phyloP scores from a whole-genome alignment of 2,888 invertebrate species.

The Scrobipalpa costella region DNA sequence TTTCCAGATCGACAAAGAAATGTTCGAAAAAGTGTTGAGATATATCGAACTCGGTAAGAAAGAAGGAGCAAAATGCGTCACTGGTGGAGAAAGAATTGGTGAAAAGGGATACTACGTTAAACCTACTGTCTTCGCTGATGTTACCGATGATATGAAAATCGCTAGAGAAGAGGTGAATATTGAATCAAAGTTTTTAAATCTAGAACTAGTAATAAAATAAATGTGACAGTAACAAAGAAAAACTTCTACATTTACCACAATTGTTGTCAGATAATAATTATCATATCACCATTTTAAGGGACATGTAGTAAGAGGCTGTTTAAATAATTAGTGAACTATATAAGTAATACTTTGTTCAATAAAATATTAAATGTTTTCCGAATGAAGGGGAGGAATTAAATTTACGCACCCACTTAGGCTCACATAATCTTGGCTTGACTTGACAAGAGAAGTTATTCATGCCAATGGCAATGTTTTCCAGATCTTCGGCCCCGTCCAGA shows the following conservation, averaged over 20 bases:
- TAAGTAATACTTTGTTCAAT: no score
- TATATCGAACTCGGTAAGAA: constrained; percentile 89
- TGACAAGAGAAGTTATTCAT: no score
- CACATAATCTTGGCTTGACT: not conserved
- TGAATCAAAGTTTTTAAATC: no score
- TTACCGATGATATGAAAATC: constrained; percentile 88
- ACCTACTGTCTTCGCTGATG: constrained; percentile 90
- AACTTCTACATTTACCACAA: no score
- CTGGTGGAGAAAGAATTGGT: constrained; percentile 87
- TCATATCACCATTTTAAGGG: no score
- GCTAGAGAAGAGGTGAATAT: constrained; percentile 86
- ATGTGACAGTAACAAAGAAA: no score
- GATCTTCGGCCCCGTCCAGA: constrained; percentile 97
- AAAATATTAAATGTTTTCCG: no score
- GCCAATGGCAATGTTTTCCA: constrained; percentile 48
- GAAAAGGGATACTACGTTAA: constrained; percentile 87
- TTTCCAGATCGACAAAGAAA: constrained; percentile 85
- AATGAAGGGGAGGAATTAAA: no score
- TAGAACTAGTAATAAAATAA: no score
- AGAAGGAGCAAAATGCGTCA: constrained; percentile 89
- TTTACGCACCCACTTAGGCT: not conserved
- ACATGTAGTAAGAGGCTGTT: no score
- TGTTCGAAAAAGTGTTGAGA: constrained; percentile 87
- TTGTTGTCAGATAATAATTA: no score
- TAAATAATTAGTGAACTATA: no score